Evolutionary conservation across 2,113 vertebrate species (phyloP), one percentile per base, ranked within the genome.

Genomic region (Pogonocichla stellata): DNA sequence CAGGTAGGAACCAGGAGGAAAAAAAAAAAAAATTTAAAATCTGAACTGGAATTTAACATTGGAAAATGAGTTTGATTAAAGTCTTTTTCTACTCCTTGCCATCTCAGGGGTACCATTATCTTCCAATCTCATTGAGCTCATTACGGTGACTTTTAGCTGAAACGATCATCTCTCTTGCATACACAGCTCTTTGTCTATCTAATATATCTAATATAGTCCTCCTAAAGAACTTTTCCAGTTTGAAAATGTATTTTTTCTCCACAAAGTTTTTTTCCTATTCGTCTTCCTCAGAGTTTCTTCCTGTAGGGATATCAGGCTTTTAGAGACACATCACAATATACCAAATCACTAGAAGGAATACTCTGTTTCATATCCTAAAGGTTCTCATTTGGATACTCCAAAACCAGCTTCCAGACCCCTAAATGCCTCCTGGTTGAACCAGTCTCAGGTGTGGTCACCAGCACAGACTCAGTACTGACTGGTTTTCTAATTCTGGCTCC

Each of bases 1-100:
- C 38, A 54, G 40, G 40, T 42, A 42, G 40, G 40, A 42, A 8
- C 14, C 22, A 43, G 22, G 26, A 38, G 4, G 24, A 2, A 1
- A 6, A 1, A 1, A 6, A 6, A 36, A 48, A 31, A 28, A 20
- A 6, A 0, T 0, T 9, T 5, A n/a, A 43, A 51, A 28, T 34
- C 5, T 15, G 14, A 19, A 26, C 0, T 29, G n/a, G n/a, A 47
- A 40, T 51, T 34, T 23, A 34, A 13, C 10, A 2, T 3, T 31
- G 66, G 47, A 60, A 90, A 82, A 53, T 0, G 0, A 61, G 14
- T 57, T 48, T 36, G 29, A 53, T 14, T 28, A 5, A 5, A 10
- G 33, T 19, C 19, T 78, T 91, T 23, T 34, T 70, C 56, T 20
- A 36, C 7, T 4, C 10, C 1, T 0, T n/a, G 33, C 8, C 29